Evolutionary conservation across 2,888 invertebrate species (phyloP), one percentile per base, ranked within the genome.

Genomic region (Ypsolopha scabrella): DNA sequence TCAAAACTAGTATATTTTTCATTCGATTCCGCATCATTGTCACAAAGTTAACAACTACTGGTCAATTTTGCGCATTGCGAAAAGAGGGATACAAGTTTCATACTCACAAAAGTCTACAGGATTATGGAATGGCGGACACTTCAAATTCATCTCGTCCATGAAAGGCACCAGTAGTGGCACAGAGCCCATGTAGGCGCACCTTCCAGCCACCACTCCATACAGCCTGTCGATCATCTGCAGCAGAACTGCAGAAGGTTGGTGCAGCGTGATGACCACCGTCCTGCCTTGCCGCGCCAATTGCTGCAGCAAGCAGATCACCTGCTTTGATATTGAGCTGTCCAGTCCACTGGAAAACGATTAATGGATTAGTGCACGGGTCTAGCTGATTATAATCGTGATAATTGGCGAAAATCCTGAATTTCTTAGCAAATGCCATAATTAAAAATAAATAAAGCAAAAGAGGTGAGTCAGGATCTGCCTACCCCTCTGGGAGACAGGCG

Each of bases 151-250:
- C 56, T 90, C 89, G 50, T 88, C 87, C 54, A 97, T 80, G 81
- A 92, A 97, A 0, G 94, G 93, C 48, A 97, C 85, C 24, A 98
- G 77, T 52, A 91, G 90, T 36, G 88, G 87, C 0, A 94, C 90
- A 0, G 93, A 90, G 7, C 97, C 97, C 54, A 94, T 91, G 70
- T 93, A 95, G 13, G 93, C 90, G 67, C 94, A 95, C 57, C 88
- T 87, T 0, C 97, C 97, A 37, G 90, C 90, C 0, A 93, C 92
- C 13, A 98, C 78, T 37, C 94, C 92, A 74, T 96, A 97, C 41
- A 97, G 76, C 68, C 95, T 91, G 77, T 97, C 96, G 71, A 97
- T 94, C 91, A 95, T 93, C 65, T 93, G 92, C 62, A 97, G 92
- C 45, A 96, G 87, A 48, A 92, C 86, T 2, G 96, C 95, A 54